phyloP scores from a whole-genome alignment of 2,797 vertebrate genomes.

The Trachurus trachurus region DNA sequence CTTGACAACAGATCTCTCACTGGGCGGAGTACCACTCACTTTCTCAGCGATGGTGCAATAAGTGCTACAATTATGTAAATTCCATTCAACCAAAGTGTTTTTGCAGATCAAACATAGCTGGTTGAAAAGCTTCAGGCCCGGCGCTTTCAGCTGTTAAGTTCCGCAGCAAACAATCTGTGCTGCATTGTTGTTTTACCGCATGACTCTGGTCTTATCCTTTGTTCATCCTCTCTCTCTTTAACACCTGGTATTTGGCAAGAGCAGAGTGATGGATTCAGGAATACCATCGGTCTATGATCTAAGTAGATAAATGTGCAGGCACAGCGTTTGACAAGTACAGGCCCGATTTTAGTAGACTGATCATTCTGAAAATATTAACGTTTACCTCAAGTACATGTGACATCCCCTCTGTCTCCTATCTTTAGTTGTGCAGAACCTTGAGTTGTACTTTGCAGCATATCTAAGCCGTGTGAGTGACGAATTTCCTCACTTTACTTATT shows the following conservation, averaged over 20 bases:
- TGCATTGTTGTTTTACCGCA: conserved; percentile 26
- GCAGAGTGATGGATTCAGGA: not conserved
- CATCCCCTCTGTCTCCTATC: not conserved
- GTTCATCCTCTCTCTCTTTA: conserved; percentile 2
- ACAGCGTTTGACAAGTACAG: not conserved
- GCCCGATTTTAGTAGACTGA: not conserved
- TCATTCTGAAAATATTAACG: not conserved
- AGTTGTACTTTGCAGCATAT: not conserved
- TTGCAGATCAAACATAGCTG: conserved; percentile 69
- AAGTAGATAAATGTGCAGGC: conserved; percentile 12
- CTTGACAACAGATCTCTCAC: conserved; percentile 80
- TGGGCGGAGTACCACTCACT: conserved; percentile 70
- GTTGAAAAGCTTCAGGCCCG: conserved; percentile 43
- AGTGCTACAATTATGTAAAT: conserved; percentile 90
- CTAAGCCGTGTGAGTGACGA: not conserved
- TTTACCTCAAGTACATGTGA: not conserved
- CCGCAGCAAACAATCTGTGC: conserved; percentile 18
- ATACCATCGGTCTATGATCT: not conserved
- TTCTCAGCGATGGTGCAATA: conserved; percentile 79
- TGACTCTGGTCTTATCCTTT: not conserved
- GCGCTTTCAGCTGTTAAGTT: conserved; percentile 44
- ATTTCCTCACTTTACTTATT: not conserved
- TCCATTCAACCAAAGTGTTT: conserved; percentile 76
- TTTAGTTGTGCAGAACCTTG: not conserved
- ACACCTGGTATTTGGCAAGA: not conserved